phyloP scores from a whole-genome alignment of 2,113 vertebrate species.

The Gallinago jamesoni region DNA sequence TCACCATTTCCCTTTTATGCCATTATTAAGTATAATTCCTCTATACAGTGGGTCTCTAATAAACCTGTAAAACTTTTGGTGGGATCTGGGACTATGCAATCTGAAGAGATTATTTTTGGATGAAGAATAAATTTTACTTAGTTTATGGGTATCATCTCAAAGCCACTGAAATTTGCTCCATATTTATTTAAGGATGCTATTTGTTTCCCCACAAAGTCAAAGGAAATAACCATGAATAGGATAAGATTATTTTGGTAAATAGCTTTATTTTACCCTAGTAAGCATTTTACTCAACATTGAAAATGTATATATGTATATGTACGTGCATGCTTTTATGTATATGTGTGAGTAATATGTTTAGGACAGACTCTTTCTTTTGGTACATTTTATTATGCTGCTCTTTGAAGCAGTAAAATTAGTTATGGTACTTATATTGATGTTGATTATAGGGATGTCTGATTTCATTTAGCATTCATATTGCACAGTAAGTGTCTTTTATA shows the following conservation, averaged over 20 bases:
- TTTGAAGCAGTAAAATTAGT: constrained; percentile 64
- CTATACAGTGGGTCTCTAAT: neutral
- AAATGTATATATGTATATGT: neutral
- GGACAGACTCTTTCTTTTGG: neutral
- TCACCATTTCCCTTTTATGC: neutral
- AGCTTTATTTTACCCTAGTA: constrained; percentile 34
- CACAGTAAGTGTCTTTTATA: constrained; percentile 60
- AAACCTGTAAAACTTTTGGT: neutral
- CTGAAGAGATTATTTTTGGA: neutral
- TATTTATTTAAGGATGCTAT: neutral
- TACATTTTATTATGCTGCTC: constrained; percentile 50
- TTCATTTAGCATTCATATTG: constrained; percentile 62
- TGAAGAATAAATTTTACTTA: neutral
- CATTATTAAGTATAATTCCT: neutral
- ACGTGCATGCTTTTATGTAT: neutral
- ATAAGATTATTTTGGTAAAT: constrained; percentile 34
- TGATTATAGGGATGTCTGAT: constrained; percentile 67
- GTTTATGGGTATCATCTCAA: neutral
- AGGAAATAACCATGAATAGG: neutral
- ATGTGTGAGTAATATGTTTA: constrained; percentile 4
- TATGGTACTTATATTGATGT: constrained; percentile 56
- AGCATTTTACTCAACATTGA: constrained; percentile 53
- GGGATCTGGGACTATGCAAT: neutral
- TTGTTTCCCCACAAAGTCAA: neutral
- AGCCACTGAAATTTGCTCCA: constrained; percentile 4